phyloP scores from a whole-genome alignment of 2,113 vertebrate species.

The Climacteris rufus region DNA sequence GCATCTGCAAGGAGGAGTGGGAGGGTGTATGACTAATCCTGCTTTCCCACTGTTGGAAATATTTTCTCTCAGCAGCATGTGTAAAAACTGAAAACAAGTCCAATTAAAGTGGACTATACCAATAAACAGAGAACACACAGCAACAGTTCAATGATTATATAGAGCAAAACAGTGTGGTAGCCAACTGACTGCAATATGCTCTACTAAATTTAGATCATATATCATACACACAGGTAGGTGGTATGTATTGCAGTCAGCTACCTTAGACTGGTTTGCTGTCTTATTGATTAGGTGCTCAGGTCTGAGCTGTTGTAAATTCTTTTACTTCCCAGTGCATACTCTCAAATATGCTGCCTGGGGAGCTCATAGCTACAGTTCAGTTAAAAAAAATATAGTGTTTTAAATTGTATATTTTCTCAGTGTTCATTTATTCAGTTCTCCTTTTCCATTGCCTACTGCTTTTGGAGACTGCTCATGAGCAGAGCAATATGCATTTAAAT shows the following conservation, averaged over 20 bases:
- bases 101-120: background rate
- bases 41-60: background rate
- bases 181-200: background rate
- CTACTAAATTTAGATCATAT: background rate
- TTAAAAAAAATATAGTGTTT: background rate
- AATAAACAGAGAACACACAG: background rate
- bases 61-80: background rate
- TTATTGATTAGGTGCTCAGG: slow-evolving; percentile 10
- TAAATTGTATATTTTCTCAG: background rate
- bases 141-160: background rate
- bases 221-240: background rate
- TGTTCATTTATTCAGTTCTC: background rate
- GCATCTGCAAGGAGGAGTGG: background rate
- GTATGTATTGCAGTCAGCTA: background rate
- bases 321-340: background rate
- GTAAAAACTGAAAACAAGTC: background rate
- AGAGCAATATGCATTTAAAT: slow-evolving; percentile 38
- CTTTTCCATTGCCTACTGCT: background rate
- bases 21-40: background rate
- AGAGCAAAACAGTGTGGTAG: background rate
- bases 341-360: background rate
- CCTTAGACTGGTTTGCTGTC: background rate
- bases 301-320: background rate
- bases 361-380: background rate
- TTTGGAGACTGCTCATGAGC: background rate